Conservation (phyloP, 2,797 vertebrate species). For the Balearica regulorum region DNA sequence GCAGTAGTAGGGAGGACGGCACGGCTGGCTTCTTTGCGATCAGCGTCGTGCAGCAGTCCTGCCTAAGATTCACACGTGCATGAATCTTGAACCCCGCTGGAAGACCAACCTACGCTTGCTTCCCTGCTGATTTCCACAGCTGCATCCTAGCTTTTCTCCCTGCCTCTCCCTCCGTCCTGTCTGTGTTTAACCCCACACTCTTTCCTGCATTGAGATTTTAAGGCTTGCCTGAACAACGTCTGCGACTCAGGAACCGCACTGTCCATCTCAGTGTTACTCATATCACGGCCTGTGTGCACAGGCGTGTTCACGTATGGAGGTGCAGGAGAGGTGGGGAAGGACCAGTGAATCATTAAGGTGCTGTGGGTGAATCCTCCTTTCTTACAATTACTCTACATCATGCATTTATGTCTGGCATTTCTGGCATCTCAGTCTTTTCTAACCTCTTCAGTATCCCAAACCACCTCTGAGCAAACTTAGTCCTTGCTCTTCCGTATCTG, state of each 20-base stretch:
- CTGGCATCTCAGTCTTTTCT: background rate
- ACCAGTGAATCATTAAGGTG: background rate
- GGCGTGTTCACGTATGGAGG: background rate
- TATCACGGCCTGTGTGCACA: background rate
- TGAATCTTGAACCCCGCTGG: conserved; percentile 39
- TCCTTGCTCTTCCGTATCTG: background rate
- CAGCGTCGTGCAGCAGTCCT: conserved; percentile 11
- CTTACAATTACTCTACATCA: background rate
- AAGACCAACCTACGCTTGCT: conserved; percentile 51
- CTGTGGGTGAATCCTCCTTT: conserved; percentile 34
- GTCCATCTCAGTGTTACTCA: background rate
- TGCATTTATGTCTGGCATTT: conserved; percentile 20
- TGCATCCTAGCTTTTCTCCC: conserved; percentile 23
- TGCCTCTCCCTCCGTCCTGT: background rate
- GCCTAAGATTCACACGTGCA: conserved; percentile 42
- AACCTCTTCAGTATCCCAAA: background rate
- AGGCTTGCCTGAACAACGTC: conserved; percentile 9
- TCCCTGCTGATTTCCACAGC: conserved; percentile 30
- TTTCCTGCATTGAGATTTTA: conserved; percentile 27
- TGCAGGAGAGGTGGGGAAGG: background rate
- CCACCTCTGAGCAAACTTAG: conserved; percentile 4
- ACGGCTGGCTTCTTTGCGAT: background rate
- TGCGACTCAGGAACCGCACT: background rate
- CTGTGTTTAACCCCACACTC: conserved; percentile 6
- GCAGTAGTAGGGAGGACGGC: background rate